Evolutionary conservation across 2,888 invertebrate genomes (phyloP), one percentile per base, ranked within the genome.

Genomic region (Torymus texanus): DNA sequence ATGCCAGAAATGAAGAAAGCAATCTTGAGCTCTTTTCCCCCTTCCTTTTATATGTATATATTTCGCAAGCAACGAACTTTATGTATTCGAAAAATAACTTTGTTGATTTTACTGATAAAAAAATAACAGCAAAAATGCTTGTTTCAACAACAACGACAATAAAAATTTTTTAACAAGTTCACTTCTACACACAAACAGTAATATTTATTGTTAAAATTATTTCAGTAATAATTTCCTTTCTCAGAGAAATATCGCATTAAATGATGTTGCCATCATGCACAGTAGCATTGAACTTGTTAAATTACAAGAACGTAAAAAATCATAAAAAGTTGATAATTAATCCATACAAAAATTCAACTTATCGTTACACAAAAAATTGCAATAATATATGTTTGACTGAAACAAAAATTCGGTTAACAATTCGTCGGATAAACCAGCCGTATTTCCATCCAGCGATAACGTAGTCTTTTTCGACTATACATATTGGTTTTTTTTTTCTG

Each of bases 1-100:
- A 82, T 83, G 75, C 72, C 79, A 72, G 80, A 84, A 84, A 84
- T 82, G 76, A 82, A 83, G 80, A 84, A 84, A 84, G 82, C 81
- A 78, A 81, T 81, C 75, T 82, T 41, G 55, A 67, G 58, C 14
- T 75, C 67, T 72, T 77, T 63, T 65, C 55, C 55, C 70, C 63
- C 62, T 73, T 67, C 55, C 70, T 70, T 59, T 16, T 16, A 73
- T 67, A 12, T 63, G 16, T 61, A 24, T 14, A 29, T 61, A 67
- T 53, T 21, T 67, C 16, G 51, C 55, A 70, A 77, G 63, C 56
- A 65, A 75, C 29, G 29, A 21, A 70, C 24, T 59, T 41, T 41
- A 41, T 41, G 41, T 41, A 41, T 41, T 41, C 5, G 10, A 41
- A 41, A 41, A 41, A 41, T 41, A 41, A 41, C 8, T 41, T 41